Base-by-base conservation (phyloP, 2,797 vertebrate genomes). In the Acipenser transmontanus region DNA sequence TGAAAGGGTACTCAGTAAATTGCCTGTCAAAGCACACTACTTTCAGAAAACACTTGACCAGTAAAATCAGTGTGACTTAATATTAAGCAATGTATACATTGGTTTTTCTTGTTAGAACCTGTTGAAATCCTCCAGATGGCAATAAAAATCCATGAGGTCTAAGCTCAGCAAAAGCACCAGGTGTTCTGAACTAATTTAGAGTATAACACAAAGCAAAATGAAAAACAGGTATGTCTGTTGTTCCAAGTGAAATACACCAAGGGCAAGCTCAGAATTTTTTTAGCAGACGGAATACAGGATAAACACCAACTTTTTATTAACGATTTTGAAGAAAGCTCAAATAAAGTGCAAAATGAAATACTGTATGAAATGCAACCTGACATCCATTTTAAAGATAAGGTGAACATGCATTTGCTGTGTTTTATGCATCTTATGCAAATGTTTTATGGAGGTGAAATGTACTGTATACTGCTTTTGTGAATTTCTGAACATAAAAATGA, bases 41-140 rank as follows among this genome's bases (percentile, higher is more conserved):
- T 65, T 77, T 71, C 81, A 79, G 68, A 73, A 76, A 75, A 84
- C 83, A 81, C 78, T 63, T 82, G 83, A 80, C 79, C 78, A 72
- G 70, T 71, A 65, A 83, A 83, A 87, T 67, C 72, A 84, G 82
- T 76, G 70, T 83, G 77, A 84, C 79, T 77, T 82, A 60, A 61
- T 70, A 74, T 80, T 86, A 74, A 71, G 77, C 78, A 74, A 78
- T 75, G 76, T 69, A 61, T 73, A 77, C 79, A 84, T 76, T 73
- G 77, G 79, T 74, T 69, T 71, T 81, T 50, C 75, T 82, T 84
- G 88, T 85, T 86, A 82, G 82, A 82, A 89, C 60, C 77, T 78
- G 85, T 72, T 84, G 80, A 82, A 90, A 83, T 82, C 84, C 82
- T 89, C 84, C 78, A 83, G 87, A 88, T 87, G 83, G 81, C 77